Evolutionary conservation across 2,797 vertebrate species (phyloP).

Genomic region (Allobates femoralis): DNA sequence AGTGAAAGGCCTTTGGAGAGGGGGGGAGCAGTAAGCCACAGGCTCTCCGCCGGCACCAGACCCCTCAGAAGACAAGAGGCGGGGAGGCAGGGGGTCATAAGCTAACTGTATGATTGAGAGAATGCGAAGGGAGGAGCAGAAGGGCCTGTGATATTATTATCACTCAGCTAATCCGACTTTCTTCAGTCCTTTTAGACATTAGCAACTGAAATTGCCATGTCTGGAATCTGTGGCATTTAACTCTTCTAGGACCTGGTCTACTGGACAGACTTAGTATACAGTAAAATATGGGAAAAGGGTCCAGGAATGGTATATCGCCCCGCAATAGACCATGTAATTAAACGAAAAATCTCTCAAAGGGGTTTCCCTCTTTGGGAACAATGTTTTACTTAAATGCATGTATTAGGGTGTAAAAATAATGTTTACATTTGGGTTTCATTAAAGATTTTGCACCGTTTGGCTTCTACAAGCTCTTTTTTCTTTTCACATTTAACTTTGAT

Average conservation of each 20-base stretch:
- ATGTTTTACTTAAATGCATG: too few relatives aligned
- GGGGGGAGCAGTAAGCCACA: conserved; percentile 71
- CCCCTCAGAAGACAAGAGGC: conserved; percentile 70
- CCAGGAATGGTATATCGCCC: not conserved
- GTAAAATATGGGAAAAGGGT: not conserved
- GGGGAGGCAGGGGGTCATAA: conserved; percentile 65
- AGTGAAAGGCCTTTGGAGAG: conserved; percentile 73
- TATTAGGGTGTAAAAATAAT: too few relatives aligned
- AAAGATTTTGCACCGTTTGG: too few relatives aligned
- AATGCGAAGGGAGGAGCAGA: conserved; percentile 50
- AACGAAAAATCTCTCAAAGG: too few relatives aligned
- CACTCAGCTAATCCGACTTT: conserved; percentile 50
- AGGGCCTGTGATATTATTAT: conserved; percentile 64
- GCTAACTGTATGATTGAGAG: conserved; percentile 62
- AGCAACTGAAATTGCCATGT: conserved; percentile 36
- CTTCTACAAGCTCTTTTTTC: too few relatives aligned
- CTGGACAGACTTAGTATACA: not conserved
- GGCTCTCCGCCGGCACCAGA: conserved; percentile 70
- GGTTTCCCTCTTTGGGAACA: too few relatives aligned
- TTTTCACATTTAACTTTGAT: too few relatives aligned
- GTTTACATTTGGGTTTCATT: too few relatives aligned
- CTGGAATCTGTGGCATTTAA: conserved; percentile 55
- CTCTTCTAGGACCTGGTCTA: conserved; percentile 3
- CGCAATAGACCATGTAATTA: too few relatives aligned
- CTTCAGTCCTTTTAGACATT: conserved; percentile 49